Evolutionary conservation across 2,888 invertebrate genomes (phyloP), one percentile per base, ranked within the genome.

Genomic region (Drosophila algonquin): DNA sequence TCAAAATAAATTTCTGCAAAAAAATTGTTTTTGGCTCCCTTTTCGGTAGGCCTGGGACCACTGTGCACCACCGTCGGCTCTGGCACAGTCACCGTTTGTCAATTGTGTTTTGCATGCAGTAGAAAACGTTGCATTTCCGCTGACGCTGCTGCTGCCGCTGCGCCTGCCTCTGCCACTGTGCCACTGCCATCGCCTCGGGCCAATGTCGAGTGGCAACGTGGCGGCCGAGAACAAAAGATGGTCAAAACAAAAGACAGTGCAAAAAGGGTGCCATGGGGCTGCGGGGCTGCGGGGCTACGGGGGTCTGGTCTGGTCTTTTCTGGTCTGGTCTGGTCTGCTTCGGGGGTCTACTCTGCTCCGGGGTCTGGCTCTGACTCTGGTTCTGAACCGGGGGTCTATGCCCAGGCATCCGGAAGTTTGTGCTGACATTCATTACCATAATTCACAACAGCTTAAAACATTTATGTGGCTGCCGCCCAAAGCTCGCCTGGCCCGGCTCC

Each of bases 351-450:
- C 7, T 27, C 27, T 27, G 27, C 16, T 35, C 14, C n/a, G 50
- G 48, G 10, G 18, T 44, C n/a, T 24, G 40, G 24, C n/a, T 30
- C 12, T 4, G 27, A 3, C 27, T 44, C 21, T 32, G 35, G 18
- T 52, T 53, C 46, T 57, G 65, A 54, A 7, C 24, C n/a, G 54
- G 55, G 27, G 45, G 64, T 67, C 67, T 67, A 64, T 30, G 67
- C 64, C 63, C 67, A 27, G 67, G 67, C 67, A 64, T 63, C 76
- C 84, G 84, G 84, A 86, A 85, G 84, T 86, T 86, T 76, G 86
- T 73, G 76, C 86, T 85, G 86, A 86, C 86, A 86, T 87, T 87
- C 81, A 86, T 85, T 86, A 86, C 82, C 86, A 86, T 86, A 86
- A 86, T 85, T 83, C 81, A 86, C 87, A 86, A 83, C 80, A 83